Evolutionary conservation across 2,113 vertebrate species (phyloP).

Genomic region (Herpailurus yagouaroundi): DNA sequence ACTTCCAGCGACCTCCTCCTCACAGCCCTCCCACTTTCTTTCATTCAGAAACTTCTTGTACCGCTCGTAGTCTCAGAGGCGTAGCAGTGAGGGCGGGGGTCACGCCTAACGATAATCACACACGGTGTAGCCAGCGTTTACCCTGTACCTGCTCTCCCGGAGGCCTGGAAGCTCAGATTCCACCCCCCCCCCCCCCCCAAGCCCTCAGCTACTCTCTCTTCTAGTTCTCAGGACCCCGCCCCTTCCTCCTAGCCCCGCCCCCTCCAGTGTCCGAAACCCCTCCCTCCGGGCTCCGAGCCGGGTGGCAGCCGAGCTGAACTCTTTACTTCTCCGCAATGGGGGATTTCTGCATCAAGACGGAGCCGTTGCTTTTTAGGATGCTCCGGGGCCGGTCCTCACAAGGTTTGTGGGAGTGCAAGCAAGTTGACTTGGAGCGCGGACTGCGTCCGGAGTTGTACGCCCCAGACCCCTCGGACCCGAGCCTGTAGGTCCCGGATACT

Average conservation of each 20-base stretch:
- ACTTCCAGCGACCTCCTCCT: neutral
- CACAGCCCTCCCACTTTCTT: neutral
- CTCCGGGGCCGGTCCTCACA: conserved; percentile 36
- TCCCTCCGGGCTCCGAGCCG: neutral
- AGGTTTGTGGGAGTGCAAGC: neutral
- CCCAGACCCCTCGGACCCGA: neutral
- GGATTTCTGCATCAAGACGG: neutral
- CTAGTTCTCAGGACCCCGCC: neutral
- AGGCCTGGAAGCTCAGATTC: neutral
- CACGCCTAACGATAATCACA: neutral
- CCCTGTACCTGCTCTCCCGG: neutral
- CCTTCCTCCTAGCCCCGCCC: neutral
- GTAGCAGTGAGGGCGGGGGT: neutral
- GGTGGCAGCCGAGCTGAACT: neutral
- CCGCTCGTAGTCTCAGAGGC: neutral
- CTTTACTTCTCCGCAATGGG: conserved; percentile 48
- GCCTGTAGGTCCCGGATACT: neutral
- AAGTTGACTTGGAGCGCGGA: neutral
- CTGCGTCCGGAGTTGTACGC: neutral
- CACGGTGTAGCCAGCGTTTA: neutral
- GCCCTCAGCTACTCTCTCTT: neutral
- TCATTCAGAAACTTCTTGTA: neutral
- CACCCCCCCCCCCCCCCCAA: neutral
- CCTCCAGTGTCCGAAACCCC: neutral
- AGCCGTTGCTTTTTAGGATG: conserved; percentile 66